Conservation (phyloP, 1,140 invertebrate species). For the Trachymyrmex cornetzi region DNA sequence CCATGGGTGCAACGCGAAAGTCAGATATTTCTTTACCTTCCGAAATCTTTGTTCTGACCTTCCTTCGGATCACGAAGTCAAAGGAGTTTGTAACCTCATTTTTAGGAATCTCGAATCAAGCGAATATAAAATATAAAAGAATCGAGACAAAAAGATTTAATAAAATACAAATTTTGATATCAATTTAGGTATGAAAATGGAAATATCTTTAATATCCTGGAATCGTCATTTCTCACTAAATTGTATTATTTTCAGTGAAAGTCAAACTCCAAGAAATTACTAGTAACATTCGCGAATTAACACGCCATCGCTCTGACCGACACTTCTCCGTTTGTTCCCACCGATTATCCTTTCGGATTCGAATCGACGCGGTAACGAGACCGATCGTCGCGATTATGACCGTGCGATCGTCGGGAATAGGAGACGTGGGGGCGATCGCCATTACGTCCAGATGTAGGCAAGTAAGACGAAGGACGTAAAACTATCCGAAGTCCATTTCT, state of each 20-base stretch:
- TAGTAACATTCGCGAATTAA: conserved; percentile 25
- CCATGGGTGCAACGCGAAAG: conserved; percentile 13
- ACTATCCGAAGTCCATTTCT: conserved; percentile 74
- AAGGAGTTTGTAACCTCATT: neutral
- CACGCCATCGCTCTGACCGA: neutral
- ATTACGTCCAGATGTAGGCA: conserved; percentile 68
- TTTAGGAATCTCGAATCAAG: neutral
- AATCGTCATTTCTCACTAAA: neutral
- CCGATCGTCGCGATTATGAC: conserved; percentile 49
- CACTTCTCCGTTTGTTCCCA: neutral
- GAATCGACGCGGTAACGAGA: conserved; percentile 47
- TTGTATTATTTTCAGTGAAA: neutral
- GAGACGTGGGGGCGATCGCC: conserved; percentile 57
- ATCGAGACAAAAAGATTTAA: neutral
- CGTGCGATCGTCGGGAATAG: conserved; percentile 60
- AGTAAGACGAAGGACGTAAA: conserved; percentile 69
- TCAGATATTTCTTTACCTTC: conserved; percentile 31
- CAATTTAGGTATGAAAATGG: neutral
- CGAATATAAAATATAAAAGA: neutral
- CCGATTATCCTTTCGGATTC: conserved; percentile 44
- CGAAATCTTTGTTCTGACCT: conserved; percentile 24
- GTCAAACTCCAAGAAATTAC: conserved; percentile 11
- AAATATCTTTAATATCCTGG: neutral
- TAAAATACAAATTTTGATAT: neutral
- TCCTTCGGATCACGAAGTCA: neutral